Conservation (phyloP, 2,888 invertebrate species). For the Hedychridium roseum region DNA sequence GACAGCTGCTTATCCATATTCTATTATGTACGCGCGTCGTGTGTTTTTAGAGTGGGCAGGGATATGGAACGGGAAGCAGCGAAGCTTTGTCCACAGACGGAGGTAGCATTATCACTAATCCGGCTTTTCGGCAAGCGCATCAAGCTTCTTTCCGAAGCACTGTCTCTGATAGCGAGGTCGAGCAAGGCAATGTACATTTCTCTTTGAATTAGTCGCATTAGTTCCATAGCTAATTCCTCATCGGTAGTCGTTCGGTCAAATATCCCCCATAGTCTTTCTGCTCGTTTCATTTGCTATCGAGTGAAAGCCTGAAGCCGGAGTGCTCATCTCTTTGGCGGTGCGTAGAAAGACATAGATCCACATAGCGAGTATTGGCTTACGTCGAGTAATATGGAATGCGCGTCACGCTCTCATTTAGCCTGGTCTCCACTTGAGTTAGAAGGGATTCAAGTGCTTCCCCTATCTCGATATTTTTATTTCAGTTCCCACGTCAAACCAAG, state of each 20-base stretch:
- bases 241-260: no score
- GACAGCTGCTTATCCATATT: neutral
- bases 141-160: constrained; percentile 84
- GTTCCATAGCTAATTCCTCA: no score
- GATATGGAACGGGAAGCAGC: constrained; percentile 53
- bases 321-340: no score
- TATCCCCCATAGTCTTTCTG: no score
- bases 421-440: neutral
- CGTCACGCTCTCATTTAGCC: no score
- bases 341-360: neutral
- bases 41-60: constrained; percentile 48
- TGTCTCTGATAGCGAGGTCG: constrained; percentile 93
- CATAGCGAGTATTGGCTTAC: neutral
- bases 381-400: no score
- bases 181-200: constrained; percentile 80
- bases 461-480: constrained; percentile 40
- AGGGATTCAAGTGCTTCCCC: neutral
- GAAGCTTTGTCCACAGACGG: constrained; percentile 69
- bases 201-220: constrained; percentile 28
- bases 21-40: constrained; percentile 1
- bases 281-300: no score
- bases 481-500: constrained; percentile 78
- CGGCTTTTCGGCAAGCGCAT: constrained; percentile 77
- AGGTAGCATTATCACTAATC: constrained; percentile 83
- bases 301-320: no score